Evolutionary conservation across 2,888 invertebrate genomes (phyloP).

Genomic region (Tipula helvola): DNA sequence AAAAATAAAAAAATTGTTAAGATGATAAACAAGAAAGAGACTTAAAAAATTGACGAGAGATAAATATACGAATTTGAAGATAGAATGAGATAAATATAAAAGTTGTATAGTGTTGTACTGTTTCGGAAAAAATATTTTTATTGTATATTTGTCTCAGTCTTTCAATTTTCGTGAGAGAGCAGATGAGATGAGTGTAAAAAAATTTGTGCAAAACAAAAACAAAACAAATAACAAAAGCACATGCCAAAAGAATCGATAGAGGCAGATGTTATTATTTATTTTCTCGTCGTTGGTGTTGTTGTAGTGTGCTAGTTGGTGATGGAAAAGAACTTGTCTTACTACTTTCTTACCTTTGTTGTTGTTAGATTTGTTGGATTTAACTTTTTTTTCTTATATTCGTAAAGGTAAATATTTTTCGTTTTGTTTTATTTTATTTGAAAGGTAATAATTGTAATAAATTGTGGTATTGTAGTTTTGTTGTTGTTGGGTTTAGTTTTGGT

Average conservation of each 20-base stretch:
- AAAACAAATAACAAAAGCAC: not conserved
- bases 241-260: not conserved
- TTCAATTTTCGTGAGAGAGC: not conserved
- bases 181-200: not conserved
- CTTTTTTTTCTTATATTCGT: not conserved
- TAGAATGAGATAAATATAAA: not conserved
- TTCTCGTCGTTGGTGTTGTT: not conserved
- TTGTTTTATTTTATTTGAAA: not conserved
- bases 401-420: not conserved
- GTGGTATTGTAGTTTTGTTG: not conserved
- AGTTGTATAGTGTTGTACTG: not conserved
- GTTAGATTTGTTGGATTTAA: not conserved
- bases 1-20: not conserved
- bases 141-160: not conserved
- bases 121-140: not conserved
- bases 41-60: not conserved
- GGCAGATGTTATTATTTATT: not conserved
- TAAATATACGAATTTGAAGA: not conserved
- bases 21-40: not conserved
- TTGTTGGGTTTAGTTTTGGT: not conserved
- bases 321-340: not conserved
- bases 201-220: not conserved
- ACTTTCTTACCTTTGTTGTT: not conserved
- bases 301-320: not conserved
- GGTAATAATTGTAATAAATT: not conserved